These are phyloP conservation scores for Heliconius himera DNA, from an alignment of 1,140 invertebrate species.

Conservation along the genomic window DNA sequence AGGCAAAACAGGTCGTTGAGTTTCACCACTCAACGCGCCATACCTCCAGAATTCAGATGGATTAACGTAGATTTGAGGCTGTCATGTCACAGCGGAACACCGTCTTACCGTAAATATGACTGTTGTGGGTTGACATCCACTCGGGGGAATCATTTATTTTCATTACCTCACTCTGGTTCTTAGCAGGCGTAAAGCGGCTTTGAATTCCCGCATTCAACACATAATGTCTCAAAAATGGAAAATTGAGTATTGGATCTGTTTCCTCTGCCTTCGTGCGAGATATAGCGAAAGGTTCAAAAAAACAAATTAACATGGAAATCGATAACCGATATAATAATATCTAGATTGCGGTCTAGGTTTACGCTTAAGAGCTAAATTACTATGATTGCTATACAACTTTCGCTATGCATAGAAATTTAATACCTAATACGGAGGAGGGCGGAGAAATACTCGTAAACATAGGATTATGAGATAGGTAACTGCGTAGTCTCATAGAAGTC, in stretches of 20 bases:
- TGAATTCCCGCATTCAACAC: background rate
- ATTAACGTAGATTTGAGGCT: too few relatives aligned
- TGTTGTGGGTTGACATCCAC: background rate
- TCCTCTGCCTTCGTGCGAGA: too few relatives aligned
- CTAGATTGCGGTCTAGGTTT: constrained; percentile 55
- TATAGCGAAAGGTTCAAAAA: too few relatives aligned
- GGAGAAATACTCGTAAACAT: constrained; percentile 11
- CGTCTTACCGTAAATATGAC: too few relatives aligned
- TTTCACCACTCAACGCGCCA: too few relatives aligned
- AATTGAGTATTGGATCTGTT: background rate
- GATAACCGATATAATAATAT: constrained; percentile 62
- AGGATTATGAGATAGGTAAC: background rate
- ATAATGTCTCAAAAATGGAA: background rate
- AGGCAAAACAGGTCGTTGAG: too few relatives aligned
- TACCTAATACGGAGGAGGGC: constrained; percentile 48
- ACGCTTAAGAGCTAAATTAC: constrained; percentile 47
- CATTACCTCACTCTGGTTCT: background rate
- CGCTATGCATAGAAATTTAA: constrained; percentile 50
- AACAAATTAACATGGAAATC: constrained; percentile 49
- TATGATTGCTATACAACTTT: constrained; percentile 53
- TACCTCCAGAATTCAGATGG: too few relatives aligned
- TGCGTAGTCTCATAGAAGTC: background rate
- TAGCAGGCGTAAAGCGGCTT: background rate
- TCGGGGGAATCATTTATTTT: background rate
- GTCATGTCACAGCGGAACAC: too few relatives aligned